These are phyloP conservation scores for Blastobasis adustella DNA, from an alignment of 2,888 invertebrate genomes.

Conservation along the genomic window DNA sequence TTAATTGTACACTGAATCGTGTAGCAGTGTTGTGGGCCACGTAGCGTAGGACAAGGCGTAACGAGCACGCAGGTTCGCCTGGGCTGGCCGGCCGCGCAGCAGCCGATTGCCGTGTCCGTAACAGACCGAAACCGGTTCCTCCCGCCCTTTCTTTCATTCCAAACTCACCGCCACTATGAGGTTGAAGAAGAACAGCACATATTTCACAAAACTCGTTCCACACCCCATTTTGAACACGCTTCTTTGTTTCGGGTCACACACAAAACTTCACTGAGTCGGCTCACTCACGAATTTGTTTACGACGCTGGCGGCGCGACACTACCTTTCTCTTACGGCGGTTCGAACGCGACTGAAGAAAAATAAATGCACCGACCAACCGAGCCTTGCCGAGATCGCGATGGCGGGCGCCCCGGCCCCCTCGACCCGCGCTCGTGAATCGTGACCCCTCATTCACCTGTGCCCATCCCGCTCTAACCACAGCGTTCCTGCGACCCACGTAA, in stretches of 20 bases:
- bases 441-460: conserved; percentile 61
- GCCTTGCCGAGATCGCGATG: conserved; percentile 45
- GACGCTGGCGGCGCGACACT: conserved; percentile 24
- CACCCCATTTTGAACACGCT: conserved; percentile 76
- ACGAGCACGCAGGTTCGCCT: conserved; percentile 19
- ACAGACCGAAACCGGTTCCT: conserved; percentile 58
- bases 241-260: conserved; percentile 41
- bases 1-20: no score
- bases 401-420: conserved; percentile 39
- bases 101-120: conserved; percentile 21
- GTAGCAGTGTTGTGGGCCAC: conserved; percentile 7
- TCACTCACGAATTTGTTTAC: conserved; percentile 54
- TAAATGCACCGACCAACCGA: conserved; percentile 22
- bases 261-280: conserved; percentile 47
- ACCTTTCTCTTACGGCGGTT: conserved; percentile 27
- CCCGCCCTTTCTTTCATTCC: conserved; percentile 32
- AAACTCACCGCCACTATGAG: conserved; percentile 84
- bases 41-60: conserved; percentile 12
- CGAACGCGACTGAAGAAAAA: conserved; percentile 56
- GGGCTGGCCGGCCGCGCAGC: conserved; percentile 40
- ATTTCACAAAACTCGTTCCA: conserved; percentile 86
- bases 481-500: conserved; percentile 3
- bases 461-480: conserved; percentile 39
- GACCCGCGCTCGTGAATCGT: conserved; percentile 36
- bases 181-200: conserved; percentile 87